These are phyloP conservation scores for Acinonyx jubatus DNA, from an alignment of 2,113 vertebrate species.

Conservation along the genomic window DNA sequence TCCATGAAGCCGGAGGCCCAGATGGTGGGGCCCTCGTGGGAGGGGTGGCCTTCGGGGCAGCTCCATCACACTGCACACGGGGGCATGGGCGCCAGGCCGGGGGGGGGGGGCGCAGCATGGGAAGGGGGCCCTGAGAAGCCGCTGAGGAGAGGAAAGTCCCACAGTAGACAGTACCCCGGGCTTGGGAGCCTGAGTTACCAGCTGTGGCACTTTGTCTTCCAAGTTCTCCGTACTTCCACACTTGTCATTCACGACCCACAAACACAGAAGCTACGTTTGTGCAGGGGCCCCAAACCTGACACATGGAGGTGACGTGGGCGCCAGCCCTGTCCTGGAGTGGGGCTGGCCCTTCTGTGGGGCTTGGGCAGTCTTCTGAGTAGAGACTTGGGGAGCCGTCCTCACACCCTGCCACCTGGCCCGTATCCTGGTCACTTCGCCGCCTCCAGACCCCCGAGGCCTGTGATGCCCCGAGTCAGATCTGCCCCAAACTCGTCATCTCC, in stretches of 20 bases:
- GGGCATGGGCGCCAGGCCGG: neutral
- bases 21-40: fast-evolving
- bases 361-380: neutral
- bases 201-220: no score
- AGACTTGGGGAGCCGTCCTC: neutral
- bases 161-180: fast-evolving
- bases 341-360: neutral
- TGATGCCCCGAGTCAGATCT: neutral
- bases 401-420: neutral
- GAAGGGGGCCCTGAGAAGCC: neutral
- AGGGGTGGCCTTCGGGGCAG: neutral
- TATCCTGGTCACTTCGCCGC: neutral
- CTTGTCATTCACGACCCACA: neutral
- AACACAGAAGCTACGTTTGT: neutral
- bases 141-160: fast-evolving
- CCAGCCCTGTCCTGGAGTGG: neutral
- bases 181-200: neutral
- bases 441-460: neutral
- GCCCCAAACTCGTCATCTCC: neutral
- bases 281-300: neutral
- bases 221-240: neutral
- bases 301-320: fast-evolving
- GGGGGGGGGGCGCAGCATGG: no score
- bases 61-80: fast-evolving
- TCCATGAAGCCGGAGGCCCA: neutral